These are phyloP conservation scores for Poecile atricapillus DNA, from an alignment of 2,113 vertebrate genomes.

Conservation along the genomic window DNA sequence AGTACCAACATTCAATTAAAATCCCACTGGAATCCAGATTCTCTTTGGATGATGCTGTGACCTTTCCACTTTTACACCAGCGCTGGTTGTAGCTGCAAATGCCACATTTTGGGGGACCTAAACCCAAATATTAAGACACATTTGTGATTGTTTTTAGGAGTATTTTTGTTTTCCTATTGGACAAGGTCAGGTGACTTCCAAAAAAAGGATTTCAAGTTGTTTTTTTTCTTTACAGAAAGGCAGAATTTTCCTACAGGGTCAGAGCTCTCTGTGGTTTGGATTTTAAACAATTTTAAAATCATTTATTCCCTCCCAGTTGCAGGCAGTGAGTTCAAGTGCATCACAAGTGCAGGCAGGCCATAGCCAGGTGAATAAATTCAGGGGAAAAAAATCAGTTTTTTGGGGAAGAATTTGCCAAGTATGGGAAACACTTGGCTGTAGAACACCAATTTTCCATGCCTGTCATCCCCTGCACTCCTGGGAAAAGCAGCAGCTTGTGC, in stretches of 20 bases:
- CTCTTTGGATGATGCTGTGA: background rate
- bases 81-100: background rate
- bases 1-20: background rate
- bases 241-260: background rate
- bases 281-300: background rate
- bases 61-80: background rate
- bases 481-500: background rate
- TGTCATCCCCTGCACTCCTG: background rate
- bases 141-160: rapidly evolving
- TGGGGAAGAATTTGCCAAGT: background rate
- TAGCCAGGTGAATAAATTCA: background rate
- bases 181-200: background rate
- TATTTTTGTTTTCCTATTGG: background rate
- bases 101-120: background rate
- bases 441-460: background rate
- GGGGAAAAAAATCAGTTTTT: background rate
- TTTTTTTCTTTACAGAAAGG: background rate
- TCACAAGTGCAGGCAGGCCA: rapidly evolving
- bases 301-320: background rate
- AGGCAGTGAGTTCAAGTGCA: background rate
- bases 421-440: background rate
- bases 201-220: background rate
- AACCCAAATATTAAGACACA: background rate
- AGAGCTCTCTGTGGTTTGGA: background rate
- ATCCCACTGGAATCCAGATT: background rate